Base-by-base conservation (phyloP, 2,888 invertebrate species). In the Leptogaster cylindrica region DNA sequence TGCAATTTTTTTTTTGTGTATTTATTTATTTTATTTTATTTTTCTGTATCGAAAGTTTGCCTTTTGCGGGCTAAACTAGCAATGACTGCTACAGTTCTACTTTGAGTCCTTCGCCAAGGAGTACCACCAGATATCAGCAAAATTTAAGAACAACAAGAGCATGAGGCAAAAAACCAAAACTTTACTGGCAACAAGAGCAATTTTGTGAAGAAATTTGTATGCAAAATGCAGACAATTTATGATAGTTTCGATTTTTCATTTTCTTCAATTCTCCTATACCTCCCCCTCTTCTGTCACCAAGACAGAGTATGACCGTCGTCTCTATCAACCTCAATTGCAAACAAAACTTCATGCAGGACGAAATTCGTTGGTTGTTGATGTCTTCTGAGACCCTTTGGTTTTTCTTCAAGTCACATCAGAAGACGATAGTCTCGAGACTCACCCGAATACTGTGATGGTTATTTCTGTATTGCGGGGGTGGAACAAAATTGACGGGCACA, bases 231-330 rank as follows among this genome's bases (percentile, higher is more conserved):
- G 66, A 66, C 66, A 66, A 66, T 66, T 66, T 66, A 66, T 66
- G 66, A 66, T 58, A 58, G 58, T 66, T 66, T 66, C 66, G 66
- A 66, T 61, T 66, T 66, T 66, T 66, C 66, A 66, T 66, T 58
- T 66, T 3, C 33, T 5, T 23, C 28, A 25, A 36, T 28, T 28
- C 20, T 7, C 44, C 1, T 20, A 27, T 31, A 20, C 16, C 2
- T 16, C 46, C 10, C 23, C 25, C 41, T 58, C 58, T 27, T 58
- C 33, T 33, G 33, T 33, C 46, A 16, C 20, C n/a, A n/a, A n/a
- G n/a, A n/a, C n/a, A n/a, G n/a, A n/a, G n/a, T n/a, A n/a, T n/a
- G n/a, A n/a, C n/a, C n/a, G n/a, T n/a, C n/a, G n/a, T n/a, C n/a
- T n/a, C n/a, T n/a, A n/a, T n/a, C n/a, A n/a, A n/a, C n/a, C n/a